phyloP scores from a whole-genome alignment of 2,888 invertebrate species.

The Taphrorychus bicolor region DNA sequence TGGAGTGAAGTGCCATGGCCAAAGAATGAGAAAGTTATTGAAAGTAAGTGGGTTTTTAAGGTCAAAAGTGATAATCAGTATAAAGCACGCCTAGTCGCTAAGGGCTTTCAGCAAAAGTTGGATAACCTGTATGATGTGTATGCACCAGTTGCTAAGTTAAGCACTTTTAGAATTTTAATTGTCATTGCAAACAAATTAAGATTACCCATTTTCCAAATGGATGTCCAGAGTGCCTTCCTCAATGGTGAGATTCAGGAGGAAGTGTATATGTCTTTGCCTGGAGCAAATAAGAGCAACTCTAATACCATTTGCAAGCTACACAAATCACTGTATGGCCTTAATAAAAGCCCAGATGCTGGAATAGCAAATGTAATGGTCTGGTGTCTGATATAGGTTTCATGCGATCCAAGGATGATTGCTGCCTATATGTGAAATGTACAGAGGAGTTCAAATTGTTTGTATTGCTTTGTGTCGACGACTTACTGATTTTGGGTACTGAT shows the following conservation, averaged over 20 bases:
- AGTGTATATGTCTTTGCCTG: constrained; percentile 38
- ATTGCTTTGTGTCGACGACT: constrained; percentile 40
- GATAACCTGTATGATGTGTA: constrained; percentile 36
- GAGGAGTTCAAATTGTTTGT: constrained; percentile 15
- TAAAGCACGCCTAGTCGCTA: too few relatives aligned
- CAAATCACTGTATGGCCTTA: constrained; percentile 44
- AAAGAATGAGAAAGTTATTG: too few relatives aligned
- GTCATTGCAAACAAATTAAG: constrained; percentile 33
- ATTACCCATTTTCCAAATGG: constrained; percentile 42
- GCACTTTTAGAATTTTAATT: constrained; percentile 42
- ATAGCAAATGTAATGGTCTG: constrained; percentile 27
- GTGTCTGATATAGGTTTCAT: background rate
- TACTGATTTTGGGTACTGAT: constrained; percentile 29
- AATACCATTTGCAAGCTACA: constrained; percentile 42
- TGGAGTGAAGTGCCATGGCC: too few relatives aligned
- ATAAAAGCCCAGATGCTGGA: constrained; percentile 44
- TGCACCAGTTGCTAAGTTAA: constrained; percentile 44
- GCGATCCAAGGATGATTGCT: constrained; percentile 34
- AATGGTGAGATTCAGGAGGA: too few relatives aligned
- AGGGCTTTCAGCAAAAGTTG: constrained; percentile 6
- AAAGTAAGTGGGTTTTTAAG: too few relatives aligned
- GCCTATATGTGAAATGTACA: constrained; percentile 30
- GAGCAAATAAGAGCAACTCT: constrained; percentile 33
- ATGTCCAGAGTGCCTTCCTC: constrained; percentile 44
- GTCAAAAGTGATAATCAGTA: too few relatives aligned